Percentiles rank a stretch among this genome's conserved stretches.
Conservation (phyloP, 2,888 invertebrate species). For the Tanaodytes sp. region DNA sequence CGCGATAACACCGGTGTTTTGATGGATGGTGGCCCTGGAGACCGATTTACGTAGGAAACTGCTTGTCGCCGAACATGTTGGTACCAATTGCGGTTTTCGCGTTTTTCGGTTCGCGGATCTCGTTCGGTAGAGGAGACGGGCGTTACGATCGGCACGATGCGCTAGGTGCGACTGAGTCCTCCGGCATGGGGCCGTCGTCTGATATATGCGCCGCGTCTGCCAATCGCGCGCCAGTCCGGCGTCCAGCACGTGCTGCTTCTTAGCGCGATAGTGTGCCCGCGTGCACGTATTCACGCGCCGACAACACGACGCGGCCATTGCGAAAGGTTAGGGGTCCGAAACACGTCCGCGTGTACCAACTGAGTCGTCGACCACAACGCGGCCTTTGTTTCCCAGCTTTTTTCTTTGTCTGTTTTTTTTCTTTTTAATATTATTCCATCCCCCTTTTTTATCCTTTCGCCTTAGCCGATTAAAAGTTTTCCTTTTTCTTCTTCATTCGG, state of each 20-base stretch:
- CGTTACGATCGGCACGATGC: conserved; percentile 39
- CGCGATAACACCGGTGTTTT: no score
- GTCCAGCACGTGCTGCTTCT: conserved; percentile 68
- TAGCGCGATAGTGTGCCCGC: conserved; percentile 40
- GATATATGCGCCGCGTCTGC: conserved; percentile 54
- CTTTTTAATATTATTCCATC: no score
- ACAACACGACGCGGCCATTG: conserved; percentile 18
- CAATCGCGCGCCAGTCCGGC: conserved; percentile 41
- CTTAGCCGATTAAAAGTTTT: no score
- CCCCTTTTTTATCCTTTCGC: no score
- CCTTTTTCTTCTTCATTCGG: no score
- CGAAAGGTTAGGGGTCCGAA: conserved; percentile 42
- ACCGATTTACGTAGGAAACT: conserved; percentile 41
- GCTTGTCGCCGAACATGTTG: conserved; percentile 39
- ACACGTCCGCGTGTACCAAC: neutral
- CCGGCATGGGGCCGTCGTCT: conserved; percentile 44
- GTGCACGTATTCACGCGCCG: conserved; percentile 41
- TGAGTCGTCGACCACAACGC: no score
- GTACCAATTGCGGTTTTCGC: neutral
- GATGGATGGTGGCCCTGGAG: conserved; percentile 6
- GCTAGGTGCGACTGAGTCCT: conserved; percentile 63
- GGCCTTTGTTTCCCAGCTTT: conserved; percentile 5
- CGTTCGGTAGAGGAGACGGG: neutral
- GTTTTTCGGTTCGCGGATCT: no score
- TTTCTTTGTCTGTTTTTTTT: no score